These are phyloP conservation scores for Choristoneura fumiferana DNA, from an alignment of 1,140 invertebrate genomes.

Conservation along the genomic window DNA sequence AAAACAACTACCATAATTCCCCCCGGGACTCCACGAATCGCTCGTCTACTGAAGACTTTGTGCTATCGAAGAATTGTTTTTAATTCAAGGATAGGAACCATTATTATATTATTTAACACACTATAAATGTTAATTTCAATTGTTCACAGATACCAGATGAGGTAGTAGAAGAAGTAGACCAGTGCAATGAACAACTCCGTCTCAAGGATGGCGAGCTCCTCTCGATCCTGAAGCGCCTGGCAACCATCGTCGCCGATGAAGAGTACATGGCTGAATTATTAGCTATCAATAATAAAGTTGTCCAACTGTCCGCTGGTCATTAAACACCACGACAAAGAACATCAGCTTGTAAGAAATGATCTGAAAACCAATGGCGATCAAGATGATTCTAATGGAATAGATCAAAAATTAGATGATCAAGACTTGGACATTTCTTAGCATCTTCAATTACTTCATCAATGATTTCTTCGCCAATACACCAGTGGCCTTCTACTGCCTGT, in stretches of 20 bases:
- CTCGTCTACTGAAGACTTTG: too few relatives aligned
- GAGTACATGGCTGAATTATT: slow-evolving; percentile 85
- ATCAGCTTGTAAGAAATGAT: not conserved
- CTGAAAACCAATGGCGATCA: not conserved
- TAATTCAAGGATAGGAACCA: too few relatives aligned
- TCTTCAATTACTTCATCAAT: too few relatives aligned
- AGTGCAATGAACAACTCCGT: slow-evolving; percentile 86
- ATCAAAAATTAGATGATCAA: too few relatives aligned
- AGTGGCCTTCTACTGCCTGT: too few relatives aligned
- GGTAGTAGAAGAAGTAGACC: slow-evolving; percentile 80
- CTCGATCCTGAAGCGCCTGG: slow-evolving; percentile 81
- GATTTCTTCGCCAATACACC: too few relatives aligned
- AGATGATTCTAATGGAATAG: too few relatives aligned
- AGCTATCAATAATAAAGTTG: slow-evolving; percentile 86
- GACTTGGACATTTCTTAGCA: too few relatives aligned
- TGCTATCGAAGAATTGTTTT: too few relatives aligned
- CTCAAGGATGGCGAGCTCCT: slow-evolving; percentile 81
- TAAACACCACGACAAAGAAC: slow-evolving; percentile 59
- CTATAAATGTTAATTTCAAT: not conserved
- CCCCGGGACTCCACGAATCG: too few relatives aligned
- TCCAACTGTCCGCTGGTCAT: slow-evolving; percentile 86
- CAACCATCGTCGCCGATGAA: slow-evolving; percentile 84
- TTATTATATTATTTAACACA: too few relatives aligned
- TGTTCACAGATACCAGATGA: slow-evolving; percentile 79
- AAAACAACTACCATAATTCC: too few relatives aligned